Base-by-base conservation (phyloP, 2,113 vertebrate species). In the Tympanuchus pallidicinctus region DNA sequence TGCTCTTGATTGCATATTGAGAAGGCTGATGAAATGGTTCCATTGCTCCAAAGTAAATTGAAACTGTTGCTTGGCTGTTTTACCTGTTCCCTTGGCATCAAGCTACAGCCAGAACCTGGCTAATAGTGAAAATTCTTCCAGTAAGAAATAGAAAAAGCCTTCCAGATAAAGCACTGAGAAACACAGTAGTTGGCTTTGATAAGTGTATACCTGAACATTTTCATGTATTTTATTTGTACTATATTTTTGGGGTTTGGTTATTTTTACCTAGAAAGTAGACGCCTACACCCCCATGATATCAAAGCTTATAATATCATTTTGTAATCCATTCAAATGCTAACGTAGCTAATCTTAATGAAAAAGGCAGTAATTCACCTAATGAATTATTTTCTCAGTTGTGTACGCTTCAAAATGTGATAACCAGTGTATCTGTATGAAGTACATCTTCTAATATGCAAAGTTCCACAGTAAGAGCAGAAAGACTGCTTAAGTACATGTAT, bases 11-110 rank as follows among this genome's bases (percentile, higher is more conserved):
- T 75, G 57, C 19, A 43, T 60, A 86, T 86, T 81, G 20, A 77
- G n/a, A 34, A 69, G 25, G 57, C 25, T 71, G 34, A 47, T 30
- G n/a, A 45, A 94, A 71, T 77, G 70, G 11, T 71, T 66, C 1
- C 0, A 20, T 73, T 83, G n/a, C 66, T 92, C 81, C n/a, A 75
- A 1, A 1, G 4, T 86, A 45, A 92, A 80, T 13, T 86, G 45
- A 70, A 93, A 72, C 27, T 69, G n/a, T 63, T 82, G 50, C 25
- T 79, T 54, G 17, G 32, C 52, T 54, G 59, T 85, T 87, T 79
- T 76, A 19, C 10, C 20, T 38, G 78, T 52, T 57, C 60, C 78
- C 28, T 57, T 75, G 47, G 43, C 54, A 66, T 52, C 54, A 73
- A 70, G 22, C 15, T 78, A 61, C 19, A 67, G 16, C 67, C 18